A percentile compares a stretch with the other conserved stretches of the same genome.
These are phyloP conservation scores for Sinella curviseta DNA, from an alignment of 1,140 invertebrate species.

Conservation along the genomic window DNA sequence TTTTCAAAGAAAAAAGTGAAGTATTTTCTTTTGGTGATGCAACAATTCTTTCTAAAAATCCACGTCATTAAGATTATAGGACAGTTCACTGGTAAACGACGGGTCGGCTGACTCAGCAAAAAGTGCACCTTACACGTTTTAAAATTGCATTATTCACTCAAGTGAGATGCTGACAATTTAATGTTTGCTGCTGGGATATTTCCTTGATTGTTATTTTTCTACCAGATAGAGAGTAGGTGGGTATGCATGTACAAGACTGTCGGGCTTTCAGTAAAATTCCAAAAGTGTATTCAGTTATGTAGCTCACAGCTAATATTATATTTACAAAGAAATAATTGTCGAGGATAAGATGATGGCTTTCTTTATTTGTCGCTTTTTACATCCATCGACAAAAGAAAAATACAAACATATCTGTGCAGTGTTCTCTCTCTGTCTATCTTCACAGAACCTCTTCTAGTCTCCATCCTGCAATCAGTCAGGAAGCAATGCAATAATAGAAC, in stretches of 20 bases:
- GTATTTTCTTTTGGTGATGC: neutral
- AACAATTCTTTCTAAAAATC: neutral
- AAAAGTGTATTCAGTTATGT: no score
- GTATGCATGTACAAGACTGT: no score
- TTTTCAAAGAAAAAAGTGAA: conserved; percentile 5
- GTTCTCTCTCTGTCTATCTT: neutral
- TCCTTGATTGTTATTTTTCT: no score
- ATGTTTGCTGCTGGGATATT: neutral
- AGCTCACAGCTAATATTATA: no score
- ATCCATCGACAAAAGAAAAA: neutral
- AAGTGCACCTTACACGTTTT: neutral
- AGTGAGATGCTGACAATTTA: neutral
- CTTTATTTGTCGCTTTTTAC: neutral
- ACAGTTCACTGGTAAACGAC: neutral
- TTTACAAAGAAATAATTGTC: no score
- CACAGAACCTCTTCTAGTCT: neutral
- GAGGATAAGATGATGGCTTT: no score
- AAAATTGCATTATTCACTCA: neutral
- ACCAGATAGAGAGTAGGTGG: no score
- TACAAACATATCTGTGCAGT: no score
- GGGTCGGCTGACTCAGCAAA: conserved; percentile 17
- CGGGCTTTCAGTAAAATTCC: no score
- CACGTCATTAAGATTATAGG: conserved; percentile 6
- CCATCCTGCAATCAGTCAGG: neutral
- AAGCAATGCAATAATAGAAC: neutral